Evolutionary conservation across 2,113 vertebrate genomes (phyloP), one percentile per base, ranked within the genome.

Genomic region (Poecilia latipinna): DNA sequence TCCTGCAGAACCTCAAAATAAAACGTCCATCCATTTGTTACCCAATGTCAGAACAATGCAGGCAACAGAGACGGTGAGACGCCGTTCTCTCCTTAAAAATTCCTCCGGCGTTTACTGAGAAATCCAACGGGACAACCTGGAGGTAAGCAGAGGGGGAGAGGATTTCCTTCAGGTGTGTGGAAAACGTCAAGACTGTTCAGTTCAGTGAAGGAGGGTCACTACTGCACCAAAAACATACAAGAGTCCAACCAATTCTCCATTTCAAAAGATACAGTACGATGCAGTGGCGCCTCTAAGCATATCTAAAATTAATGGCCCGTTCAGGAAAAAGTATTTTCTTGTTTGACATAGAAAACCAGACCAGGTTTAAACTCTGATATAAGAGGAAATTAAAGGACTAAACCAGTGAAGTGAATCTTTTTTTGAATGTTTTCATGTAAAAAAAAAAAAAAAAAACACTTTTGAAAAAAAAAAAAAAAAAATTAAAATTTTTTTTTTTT

Each of bases 1-100:
- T 79, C 75, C 74, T 19, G 24, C 78, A 51, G 76, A 85, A 68
- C 63, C 74, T 78, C 74, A 85, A 76, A 87, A 83, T 83, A 85
- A 88, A 82, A 48, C 15, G 4, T 19, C 15, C 80, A 76, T 80
- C 84, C 69, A 64, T 79, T 85, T 72, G 70, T 81, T 61, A 51
- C 67, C 77, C 79, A 35, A 79, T 70, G 74, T 80, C 66, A 80
- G 69, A 70, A 64, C 64, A 73, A 65, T 75, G 42, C 67, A 70
- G 72, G 73, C 67, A 77, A 61, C 76, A 78, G 37, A 51, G 75
- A 12, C 11, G 74, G 69, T 42, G 6, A 29, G 66, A 44, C 22
- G 42, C 19, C 13, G 26, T 54, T 64, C 72, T 57, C 10, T 57
- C 24, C 29, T 37, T 19, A 5, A 15, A 48, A 4, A 17, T 5